phyloP scores from a whole-genome alignment of 2,797 vertebrate genomes.

The Gymnothorax javanicus region DNA sequence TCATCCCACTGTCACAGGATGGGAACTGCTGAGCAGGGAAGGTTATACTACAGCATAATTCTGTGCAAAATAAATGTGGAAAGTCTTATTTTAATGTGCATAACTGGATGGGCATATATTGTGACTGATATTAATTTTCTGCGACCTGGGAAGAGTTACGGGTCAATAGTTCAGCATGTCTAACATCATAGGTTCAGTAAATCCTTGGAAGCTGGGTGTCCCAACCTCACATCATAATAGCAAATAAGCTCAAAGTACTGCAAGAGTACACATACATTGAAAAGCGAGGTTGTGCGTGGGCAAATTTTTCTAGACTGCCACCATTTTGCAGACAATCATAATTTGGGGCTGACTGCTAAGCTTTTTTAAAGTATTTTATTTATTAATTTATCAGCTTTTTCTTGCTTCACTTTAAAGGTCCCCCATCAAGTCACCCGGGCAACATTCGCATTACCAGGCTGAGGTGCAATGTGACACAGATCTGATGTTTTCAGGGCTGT shows the following conservation, averaged over 20 bases:
- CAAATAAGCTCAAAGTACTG: neutral
- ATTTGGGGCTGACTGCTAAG: neutral
- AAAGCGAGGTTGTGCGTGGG: neutral
- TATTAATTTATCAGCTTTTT: no score
- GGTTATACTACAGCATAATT: neutral
- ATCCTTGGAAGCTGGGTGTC: neutral
- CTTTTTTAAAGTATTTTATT: no score
- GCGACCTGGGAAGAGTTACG: neutral
- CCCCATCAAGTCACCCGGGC: no score
- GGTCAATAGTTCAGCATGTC: neutral
- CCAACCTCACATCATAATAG: neutral
- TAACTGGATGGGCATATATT: neutral
- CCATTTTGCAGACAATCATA: neutral
- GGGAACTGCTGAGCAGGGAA: neutral
- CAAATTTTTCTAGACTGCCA: neutral
- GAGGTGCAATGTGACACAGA: no score
- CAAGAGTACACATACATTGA: neutral
- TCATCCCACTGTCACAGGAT: neutral
- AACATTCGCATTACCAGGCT: no score
- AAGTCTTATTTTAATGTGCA: neutral
- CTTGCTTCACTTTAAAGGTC: no score
- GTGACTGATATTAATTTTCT: neutral
- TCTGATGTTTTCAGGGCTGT: no score
- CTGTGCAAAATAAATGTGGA: neutral
- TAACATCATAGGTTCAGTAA: neutral